These are phyloP conservation scores for Oreotrochilus melanogaster DNA, from an alignment of 2,113 vertebrate genomes.

Conservation along the genomic window DNA sequence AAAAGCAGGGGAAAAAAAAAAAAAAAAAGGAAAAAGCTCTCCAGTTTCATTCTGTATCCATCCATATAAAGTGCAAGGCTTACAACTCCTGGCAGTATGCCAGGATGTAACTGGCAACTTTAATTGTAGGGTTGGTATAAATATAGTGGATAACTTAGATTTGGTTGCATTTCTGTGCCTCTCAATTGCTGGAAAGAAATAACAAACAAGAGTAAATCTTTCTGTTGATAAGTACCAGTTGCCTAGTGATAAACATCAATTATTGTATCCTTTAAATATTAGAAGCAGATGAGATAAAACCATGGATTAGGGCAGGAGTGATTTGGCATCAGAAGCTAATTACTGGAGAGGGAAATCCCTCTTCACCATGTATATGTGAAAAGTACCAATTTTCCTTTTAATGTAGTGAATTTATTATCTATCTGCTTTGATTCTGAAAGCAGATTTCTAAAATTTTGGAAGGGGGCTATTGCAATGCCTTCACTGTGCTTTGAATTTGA, in stretches of 20 bases:
- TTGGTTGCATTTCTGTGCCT: neutral
- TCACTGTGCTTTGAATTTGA: neutral
- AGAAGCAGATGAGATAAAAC: neutral
- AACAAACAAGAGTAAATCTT: neutral
- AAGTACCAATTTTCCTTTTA: conserved; percentile 18
- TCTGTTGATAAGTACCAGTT: conserved; percentile 7
- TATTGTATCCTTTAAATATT: neutral
- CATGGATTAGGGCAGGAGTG: neutral
- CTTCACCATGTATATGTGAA: neutral
- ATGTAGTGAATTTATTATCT: neutral
- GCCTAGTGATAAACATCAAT: neutral
- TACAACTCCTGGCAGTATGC: neutral
- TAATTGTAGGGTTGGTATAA: neutral
- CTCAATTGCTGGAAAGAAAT: neutral
- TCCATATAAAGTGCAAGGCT: neutral
- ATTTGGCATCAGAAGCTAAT: neutral
- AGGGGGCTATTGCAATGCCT: neutral
- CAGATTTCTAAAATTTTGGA: neutral
- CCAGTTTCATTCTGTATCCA: neutral
- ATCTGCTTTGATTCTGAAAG: neutral
- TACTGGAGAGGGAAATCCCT: neutral
- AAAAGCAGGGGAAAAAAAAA: neutral
- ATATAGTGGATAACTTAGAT: neutral
- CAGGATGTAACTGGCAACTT: neutral
- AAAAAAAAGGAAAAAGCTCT: neutral